Base-by-base conservation (phyloP, 2,888 invertebrate species). In the Drosophila koepferae region DNA sequence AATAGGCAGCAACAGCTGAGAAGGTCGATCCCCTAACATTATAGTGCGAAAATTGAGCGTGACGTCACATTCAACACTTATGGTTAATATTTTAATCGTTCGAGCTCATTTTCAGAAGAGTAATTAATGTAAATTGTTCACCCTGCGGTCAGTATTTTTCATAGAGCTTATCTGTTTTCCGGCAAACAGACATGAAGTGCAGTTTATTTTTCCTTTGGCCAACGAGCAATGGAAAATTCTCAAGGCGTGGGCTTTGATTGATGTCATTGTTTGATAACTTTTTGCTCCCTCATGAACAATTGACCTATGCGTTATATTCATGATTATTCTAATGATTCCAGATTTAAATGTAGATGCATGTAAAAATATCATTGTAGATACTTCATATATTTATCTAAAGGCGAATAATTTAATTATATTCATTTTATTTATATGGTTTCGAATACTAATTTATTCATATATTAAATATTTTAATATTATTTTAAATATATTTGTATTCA, bases 221-320 rank as follows among this genome's bases (percentile, higher is more conserved):
- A 76, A 54, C 54, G 44, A 72, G 60, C 63, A 63, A 41, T 77
- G 80, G 85, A 80, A 80, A 80, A 74, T 79, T 81, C 72, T 76
- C 10, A 41, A 58, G 54, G 46, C 68, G 46, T 23, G 56, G 16
- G 3, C 20, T 46, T 12, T 18, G 41, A 56, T 62, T 46, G 43
- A 18, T 48, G 59, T 28, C 28, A 54, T 8, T 41, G 38, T 6
- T 44, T 48, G 64, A 55, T 65, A 58, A 41, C 54, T 10, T 23
- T 34, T 18, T 60, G 64, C 46, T 20, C 18, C 34, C 61, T 62
- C 62, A 76, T 72, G 41, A 63, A 61, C 48, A 46, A 28, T 55
- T 41, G 53, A 59, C 43, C 65, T 43, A 31, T 20, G 14, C 23
- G 53, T 64, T 44, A 62, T 4, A 14, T 43, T n/a, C 9, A 34